A percentile compares a stretch with the other conserved stretches of the same genome.
These are phyloP conservation scores for Harpegnathos saltator DNA, from an alignment of 1,140 invertebrate genomes.

Conservation along the genomic window DNA sequence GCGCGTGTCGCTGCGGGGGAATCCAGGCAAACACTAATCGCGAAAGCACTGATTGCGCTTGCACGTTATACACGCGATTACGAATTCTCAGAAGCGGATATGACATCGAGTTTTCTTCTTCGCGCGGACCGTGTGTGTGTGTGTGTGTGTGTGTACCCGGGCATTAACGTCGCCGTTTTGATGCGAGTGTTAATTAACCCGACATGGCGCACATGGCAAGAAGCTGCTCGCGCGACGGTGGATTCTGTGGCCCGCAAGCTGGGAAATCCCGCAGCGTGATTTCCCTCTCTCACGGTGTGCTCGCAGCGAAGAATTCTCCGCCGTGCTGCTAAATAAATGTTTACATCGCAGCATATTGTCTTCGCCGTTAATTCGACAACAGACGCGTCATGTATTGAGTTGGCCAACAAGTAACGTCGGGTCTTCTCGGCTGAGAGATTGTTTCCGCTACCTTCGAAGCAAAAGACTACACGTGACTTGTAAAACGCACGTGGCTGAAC, in stretches of 20 bases:
- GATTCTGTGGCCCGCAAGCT: neutral
- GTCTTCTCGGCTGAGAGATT: too few species aligned
- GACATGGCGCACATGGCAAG: neutral
- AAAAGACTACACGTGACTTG: too few species aligned
- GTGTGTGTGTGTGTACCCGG: neutral
- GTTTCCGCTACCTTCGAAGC: too few species aligned
- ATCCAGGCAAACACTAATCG: constrained; percentile 20
- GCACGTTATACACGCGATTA: constrained; percentile 13
- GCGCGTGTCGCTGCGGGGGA: too few species aligned
- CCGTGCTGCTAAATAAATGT: constrained; percentile 12
- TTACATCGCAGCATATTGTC: too few species aligned
- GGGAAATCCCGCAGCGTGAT: neutral
- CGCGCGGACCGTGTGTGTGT: neutral
- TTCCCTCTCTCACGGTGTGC: constrained; percentile 1
- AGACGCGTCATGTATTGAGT: too few species aligned
- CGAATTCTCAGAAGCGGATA: constrained; percentile 15
- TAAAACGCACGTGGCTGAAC: too few species aligned
- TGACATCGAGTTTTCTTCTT: constrained; percentile 17
- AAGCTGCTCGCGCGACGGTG: neutral
- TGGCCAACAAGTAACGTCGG: too few species aligned
- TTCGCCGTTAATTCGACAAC: too few species aligned
- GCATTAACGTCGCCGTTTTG: constrained; percentile 24
- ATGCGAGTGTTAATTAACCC: constrained; percentile 33
- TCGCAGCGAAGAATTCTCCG: neutral
- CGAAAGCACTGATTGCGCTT: constrained; percentile 11